Evolutionary conservation across 2,113 vertebrate species (phyloP).

Genomic region (Forbesichthys agassizii): DNA sequence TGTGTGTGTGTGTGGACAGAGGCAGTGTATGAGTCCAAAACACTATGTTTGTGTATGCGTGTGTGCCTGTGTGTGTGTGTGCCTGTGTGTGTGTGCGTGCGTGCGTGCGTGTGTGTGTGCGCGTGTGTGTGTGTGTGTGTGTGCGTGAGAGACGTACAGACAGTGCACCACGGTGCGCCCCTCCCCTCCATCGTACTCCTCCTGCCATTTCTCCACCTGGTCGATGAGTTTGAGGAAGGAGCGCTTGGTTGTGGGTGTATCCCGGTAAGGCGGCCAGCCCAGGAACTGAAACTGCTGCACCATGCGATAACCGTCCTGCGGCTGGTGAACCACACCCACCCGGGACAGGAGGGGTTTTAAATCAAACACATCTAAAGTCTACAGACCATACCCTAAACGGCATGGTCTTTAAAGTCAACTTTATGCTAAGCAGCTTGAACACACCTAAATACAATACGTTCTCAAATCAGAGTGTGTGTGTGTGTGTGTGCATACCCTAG

Average conservation of each 20-base stretch:
- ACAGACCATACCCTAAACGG: too few species aligned
- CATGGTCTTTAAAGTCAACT: too few species aligned
- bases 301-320: constrained; percentile 96
- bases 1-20: not conserved
- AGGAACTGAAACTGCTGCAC: constrained; percentile 99
- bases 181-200: constrained; percentile 95
- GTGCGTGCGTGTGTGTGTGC: not conserved
- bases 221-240: constrained; percentile 97
- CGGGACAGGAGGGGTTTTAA: not conserved
- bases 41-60: constrained; percentile 3
- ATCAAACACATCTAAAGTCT: too few species aligned
- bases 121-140: not conserved
- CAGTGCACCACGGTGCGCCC: constrained; percentile 97
- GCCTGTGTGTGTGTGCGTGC: constrained; percentile 2
- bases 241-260: constrained; percentile 93
- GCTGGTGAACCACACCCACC: constrained; percentile 70
- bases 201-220: constrained; percentile 98
- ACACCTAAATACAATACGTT: too few species aligned
- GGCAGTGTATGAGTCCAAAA: not conserved
- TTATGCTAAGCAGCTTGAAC: too few species aligned
- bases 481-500: constrained; percentile 78
- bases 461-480: not conserved
- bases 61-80: constrained; percentile 3
- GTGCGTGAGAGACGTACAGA: constrained; percentile 81
- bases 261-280: constrained; percentile 97